Percentiles rank a stretch among this genome's conserved stretches.
These are phyloP conservation scores for Nemopilema nomurai DNA, from an alignment of 30 jellyfish, hydroid and myxozoan genomes.

Conservation along the genomic window DNA sequence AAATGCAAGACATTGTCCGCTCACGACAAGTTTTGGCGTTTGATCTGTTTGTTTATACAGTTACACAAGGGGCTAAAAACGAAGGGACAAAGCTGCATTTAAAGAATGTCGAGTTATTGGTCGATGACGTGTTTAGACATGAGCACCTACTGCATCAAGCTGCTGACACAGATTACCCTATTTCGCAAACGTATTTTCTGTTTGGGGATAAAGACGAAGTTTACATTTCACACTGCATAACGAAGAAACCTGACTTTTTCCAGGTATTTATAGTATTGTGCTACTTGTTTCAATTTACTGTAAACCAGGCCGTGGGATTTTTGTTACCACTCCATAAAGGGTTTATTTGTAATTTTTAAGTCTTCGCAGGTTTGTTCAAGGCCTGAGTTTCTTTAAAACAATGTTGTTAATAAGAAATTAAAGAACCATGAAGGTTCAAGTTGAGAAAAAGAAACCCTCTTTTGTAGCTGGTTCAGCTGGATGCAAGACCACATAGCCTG, in stretches of 20 bases:
- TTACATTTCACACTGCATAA: conserved; percentile 1
- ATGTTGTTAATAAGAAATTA: no score
- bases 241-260: conserved; percentile 15
- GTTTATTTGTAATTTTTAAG: no score
- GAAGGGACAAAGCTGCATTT: background rate
- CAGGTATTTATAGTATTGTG: no score
- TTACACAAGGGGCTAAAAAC: background rate
- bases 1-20: conserved; percentile 14
- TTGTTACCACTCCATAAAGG: no score
- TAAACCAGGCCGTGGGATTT: no score
- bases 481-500: conserved; percentile 7
- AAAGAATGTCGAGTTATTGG: background rate
- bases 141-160: background rate
- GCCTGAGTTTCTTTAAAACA: no score
- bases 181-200: conserved; percentile 12
- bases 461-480: conserved; percentile 14
- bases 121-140: conserved; percentile 14
- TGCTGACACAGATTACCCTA: conserved; percentile 10
- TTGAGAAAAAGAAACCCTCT: no score
- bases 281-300: no score
- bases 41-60: background rate
- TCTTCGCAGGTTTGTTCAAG: no score
- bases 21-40: background rate
- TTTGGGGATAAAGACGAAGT: conserved; percentile 6
- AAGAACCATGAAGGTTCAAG: no score